Evolutionary conservation across 2,888 invertebrate genomes (phyloP).

Genomic region (Drosophila helvetica): DNA sequence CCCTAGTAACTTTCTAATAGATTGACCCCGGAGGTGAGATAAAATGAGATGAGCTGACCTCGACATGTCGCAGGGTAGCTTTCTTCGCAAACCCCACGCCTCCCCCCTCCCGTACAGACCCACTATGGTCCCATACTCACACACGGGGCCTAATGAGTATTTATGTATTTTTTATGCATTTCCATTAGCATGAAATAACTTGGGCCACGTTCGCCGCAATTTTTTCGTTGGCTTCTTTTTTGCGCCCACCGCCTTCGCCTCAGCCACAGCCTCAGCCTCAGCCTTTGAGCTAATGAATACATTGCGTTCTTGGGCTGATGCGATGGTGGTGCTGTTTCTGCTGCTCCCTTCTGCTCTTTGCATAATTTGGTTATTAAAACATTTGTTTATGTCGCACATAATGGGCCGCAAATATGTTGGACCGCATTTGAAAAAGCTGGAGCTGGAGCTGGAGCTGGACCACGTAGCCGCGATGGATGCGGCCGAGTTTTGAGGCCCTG

Average conservation of each 20-base stretch:
- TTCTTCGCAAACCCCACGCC: slow-evolving; percentile 47
- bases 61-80: slow-evolving; percentile 53
- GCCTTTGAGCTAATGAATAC: slow-evolving; percentile 55
- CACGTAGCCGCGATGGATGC: neutral
- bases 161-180: slow-evolving; percentile 76
- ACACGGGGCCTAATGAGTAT: slow-evolving; percentile 63
- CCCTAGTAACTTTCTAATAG: slow-evolving; percentile 40
- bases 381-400: slow-evolving; percentile 72
- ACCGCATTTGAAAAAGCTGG: neutral
- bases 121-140: slow-evolving; percentile 3
- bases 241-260: slow-evolving; percentile 13
- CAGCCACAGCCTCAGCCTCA: too few species aligned
- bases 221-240: slow-evolving; percentile 30
- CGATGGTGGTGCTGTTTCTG: slow-evolving; percentile 13
- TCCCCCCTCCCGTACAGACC: slow-evolving; percentile 2
- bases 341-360: slow-evolving; percentile 45
- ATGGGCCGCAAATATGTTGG: slow-evolving; percentile 54
- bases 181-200: slow-evolving; percentile 65
- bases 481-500: neutral
- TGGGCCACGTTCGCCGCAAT: slow-evolving; percentile 1
- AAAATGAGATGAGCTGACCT: slow-evolving; percentile 42
- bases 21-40: slow-evolving; percentile 17
- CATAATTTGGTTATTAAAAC: slow-evolving; percentile 77
- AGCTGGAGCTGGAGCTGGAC: neutral
- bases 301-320: slow-evolving; percentile 36